phyloP scores from a whole-genome alignment of 2,797 vertebrate genomes.

The Cirrhinus molitorella region DNA sequence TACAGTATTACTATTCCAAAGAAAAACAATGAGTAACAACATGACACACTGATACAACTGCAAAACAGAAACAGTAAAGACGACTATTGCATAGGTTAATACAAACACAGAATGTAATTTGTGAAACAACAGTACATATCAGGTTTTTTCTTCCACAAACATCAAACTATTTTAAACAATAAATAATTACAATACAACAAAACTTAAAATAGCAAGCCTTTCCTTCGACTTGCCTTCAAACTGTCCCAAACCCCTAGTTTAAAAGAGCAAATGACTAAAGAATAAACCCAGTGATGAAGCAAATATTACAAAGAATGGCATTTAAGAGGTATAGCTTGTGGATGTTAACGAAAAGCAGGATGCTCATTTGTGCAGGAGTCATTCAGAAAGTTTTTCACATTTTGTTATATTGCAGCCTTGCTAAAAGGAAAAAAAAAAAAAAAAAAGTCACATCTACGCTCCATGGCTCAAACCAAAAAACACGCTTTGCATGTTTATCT shows the following conservation, averaged over 20 bases:
- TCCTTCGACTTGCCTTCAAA: not conserved
- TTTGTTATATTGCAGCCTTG: not conserved
- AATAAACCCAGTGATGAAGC: not conserved
- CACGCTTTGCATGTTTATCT: not conserved
- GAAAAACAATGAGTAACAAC: constrained; percentile 48
- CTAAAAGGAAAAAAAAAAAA: no score
- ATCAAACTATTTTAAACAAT: constrained; percentile 16
- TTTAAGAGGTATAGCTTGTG: not conserved
- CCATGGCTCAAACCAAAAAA: not conserved
- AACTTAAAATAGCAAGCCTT: not conserved
- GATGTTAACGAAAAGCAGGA: not conserved
- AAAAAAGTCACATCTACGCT: not conserved
- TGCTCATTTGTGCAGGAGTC: not conserved
- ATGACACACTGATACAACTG: constrained; percentile 60
- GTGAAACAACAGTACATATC: constrained; percentile 25
- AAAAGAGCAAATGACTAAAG: constrained; percentile 25
- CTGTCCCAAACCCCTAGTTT: not conserved
- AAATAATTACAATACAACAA: not conserved
- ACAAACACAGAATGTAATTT: constrained; percentile 53
- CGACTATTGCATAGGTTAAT: constrained; percentile 70
- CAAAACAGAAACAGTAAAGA: constrained; percentile 51
- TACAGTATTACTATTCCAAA: constrained; percentile 59
- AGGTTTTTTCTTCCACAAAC: constrained; percentile 35
- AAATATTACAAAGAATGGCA: constrained; percentile 6
- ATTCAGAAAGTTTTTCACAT: not conserved